Evolutionary conservation across 2,113 vertebrate genomes (phyloP).

Genomic region (Macrotis lagotis): DNA sequence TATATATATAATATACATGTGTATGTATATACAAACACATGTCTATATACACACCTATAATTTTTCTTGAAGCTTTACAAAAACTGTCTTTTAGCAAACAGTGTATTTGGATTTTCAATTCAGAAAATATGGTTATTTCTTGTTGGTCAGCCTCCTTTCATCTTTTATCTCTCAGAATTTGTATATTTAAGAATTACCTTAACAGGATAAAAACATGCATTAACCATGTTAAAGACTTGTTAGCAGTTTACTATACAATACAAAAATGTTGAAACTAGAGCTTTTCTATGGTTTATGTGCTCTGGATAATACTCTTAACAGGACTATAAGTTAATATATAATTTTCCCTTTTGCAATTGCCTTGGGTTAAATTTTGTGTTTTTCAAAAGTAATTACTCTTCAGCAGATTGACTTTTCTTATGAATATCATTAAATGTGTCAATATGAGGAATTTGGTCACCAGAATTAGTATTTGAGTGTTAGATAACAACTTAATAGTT

Average conservation of each 20-base stretch:
- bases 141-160: not conserved
- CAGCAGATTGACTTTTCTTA: slow-evolving; percentile 18
- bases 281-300: slow-evolving; percentile 9
- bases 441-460: not conserved
- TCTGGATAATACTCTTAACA: slow-evolving; percentile 23
- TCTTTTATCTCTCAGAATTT: not conserved
- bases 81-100: not conserved
- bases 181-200: not conserved
- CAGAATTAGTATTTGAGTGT: slow-evolving; percentile 44
- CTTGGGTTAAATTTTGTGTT: slow-evolving; percentile 12
- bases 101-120: not conserved
- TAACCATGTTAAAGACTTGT: not conserved
- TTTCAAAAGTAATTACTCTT: slow-evolving; percentile 51
- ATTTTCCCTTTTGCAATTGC: slow-evolving; percentile 17
- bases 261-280: slow-evolving; percentile 18
- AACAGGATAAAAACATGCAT: not conserved
- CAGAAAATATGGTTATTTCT: not conserved
- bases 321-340: slow-evolving; percentile 4
- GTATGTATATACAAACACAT: no score
- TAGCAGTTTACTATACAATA: slow-evolving; percentile 8
- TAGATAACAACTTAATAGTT: slow-evolving; percentile 58
- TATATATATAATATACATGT: not conserved
- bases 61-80: not conserved
- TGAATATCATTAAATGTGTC: not conserved
- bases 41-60: not conserved